Conservation (phyloP, 2,888 invertebrate genomes). For the Entomobrya proxima region DNA sequence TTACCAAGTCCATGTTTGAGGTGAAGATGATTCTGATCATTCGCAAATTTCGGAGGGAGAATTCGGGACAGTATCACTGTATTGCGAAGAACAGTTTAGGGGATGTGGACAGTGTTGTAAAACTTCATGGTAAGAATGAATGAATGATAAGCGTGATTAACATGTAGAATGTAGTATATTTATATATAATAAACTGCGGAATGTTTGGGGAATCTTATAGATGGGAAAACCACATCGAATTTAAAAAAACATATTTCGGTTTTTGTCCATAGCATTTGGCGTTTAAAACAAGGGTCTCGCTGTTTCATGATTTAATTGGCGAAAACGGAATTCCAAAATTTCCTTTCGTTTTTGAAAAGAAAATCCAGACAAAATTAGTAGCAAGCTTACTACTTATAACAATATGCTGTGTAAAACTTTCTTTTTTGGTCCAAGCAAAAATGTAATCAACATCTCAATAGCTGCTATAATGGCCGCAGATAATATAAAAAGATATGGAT, state of each 20-base stretch:
- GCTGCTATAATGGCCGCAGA: slow-evolving; percentile 37
- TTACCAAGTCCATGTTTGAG: slow-evolving; percentile 86
- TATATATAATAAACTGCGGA: too few species aligned
- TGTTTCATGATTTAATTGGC: too few species aligned
- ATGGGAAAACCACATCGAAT: too few species aligned
- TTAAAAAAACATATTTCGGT: too few species aligned
- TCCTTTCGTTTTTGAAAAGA: too few species aligned
- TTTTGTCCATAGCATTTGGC: too few species aligned
- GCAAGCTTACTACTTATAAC: too few species aligned
- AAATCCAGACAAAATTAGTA: too few species aligned
- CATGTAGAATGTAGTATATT: background rate
- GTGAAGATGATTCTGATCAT: slow-evolving; percentile 89
- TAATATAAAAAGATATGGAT: slow-evolving; percentile 58
- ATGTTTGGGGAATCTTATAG: too few species aligned
- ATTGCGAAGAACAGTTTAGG: slow-evolving; percentile 92
- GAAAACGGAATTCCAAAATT: too few species aligned
- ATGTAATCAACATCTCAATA: slow-evolving; percentile 53
- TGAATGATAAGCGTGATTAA: background rate
- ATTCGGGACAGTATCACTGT: slow-evolving; percentile 90
- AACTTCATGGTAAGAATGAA: slow-evolving; percentile 85
- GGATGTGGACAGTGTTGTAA: slow-evolving; percentile 90
- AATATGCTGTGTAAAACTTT: too few species aligned
- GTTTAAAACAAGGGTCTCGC: too few species aligned
- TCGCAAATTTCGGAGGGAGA: slow-evolving; percentile 84
- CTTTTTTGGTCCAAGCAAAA: slow-evolving; percentile 10